Evolutionary conservation across 2,113 vertebrate species (phyloP).

Genomic region (Caretta caretta): DNA sequence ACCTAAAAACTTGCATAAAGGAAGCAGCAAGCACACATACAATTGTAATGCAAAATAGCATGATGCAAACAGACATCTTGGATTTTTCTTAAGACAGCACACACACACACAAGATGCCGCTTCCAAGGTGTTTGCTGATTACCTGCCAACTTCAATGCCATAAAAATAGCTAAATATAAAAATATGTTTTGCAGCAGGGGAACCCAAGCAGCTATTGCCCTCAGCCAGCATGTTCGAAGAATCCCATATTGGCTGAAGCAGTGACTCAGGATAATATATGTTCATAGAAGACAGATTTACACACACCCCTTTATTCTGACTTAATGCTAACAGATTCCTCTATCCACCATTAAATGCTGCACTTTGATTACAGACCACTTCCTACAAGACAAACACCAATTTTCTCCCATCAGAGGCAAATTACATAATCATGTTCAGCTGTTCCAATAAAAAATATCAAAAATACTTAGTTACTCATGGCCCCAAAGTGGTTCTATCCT

Average conservation of each 20-base stretch:
- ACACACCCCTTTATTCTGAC: background rate
- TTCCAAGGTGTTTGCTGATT: fast-evolving
- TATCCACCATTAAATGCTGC: background rate
- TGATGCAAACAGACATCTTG: fast-evolving
- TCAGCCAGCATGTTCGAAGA: background rate
- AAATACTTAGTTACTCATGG: background rate
- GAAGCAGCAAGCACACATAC: fast-evolving
- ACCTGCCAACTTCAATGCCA: background rate
- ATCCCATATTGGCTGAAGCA: background rate
- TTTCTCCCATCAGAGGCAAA: background rate
- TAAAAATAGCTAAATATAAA: background rate
- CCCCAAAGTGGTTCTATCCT: background rate
- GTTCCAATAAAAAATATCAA: no score
- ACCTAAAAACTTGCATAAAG: background rate
- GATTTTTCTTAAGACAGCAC: background rate
- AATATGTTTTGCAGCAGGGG: no score
- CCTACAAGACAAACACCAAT: background rate
- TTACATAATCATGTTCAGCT: background rate
- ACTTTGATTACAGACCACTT: background rate
- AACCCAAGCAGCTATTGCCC: background rate
- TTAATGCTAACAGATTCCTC: background rate
- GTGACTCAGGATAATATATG: background rate
- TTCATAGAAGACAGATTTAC: background rate
- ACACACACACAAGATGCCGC: background rate
- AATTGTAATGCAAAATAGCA: fast-evolving